Base-by-base conservation (phyloP, 2,113 vertebrate species). In the Colaptes auratus region DNA sequence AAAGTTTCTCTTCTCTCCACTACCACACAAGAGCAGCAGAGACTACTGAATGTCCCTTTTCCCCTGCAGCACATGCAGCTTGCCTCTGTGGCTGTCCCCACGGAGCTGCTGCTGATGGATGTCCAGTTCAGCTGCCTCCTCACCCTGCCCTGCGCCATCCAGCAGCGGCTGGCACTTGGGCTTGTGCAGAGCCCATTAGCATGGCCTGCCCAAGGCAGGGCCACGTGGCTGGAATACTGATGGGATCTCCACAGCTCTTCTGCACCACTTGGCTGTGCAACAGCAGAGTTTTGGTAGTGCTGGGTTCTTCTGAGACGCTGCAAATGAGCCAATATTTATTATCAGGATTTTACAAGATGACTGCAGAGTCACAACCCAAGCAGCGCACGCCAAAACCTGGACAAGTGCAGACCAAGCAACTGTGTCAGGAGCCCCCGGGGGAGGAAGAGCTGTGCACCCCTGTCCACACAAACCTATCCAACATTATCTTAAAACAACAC, bases 361-460 rank as follows among this genome's bases (percentile, higher is more conserved):
- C 58, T n/a, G 58, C 79, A 78, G 81, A 0, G 0, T 8, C 72
- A 71, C 36, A 73, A 5, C 35, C 52, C 3, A 50, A 70, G 56
- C 15, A 58, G 44, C 1, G 4, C 20, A 30, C 10, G 27, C 78
- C 80, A 90, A 53, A 73, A 75, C 3, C 8, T 3, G 19, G 7
- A 24, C 1, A 0, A 35, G 42, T 5, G 30, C 53, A 81, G 53
- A 66, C 12, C 14, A 55, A 60, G 24, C 19, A 35, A 23, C 19
- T 1, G 3, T 0, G 0, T 7, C 13, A 30, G 16, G 33, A 17
- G 23, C 27, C 4, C 27, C 73, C 5, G 0, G 24, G 59, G 20
- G 7, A 58, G 12, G 18, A 53, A 35, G 16, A 39, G 42, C 60
- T 30, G 35, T 2, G 5, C 42, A 30, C 53, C 28, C 72, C 48